These are phyloP conservation scores for Ericerus pela DNA, from an alignment of 1,140 invertebrate species.

Conservation along the genomic window DNA sequence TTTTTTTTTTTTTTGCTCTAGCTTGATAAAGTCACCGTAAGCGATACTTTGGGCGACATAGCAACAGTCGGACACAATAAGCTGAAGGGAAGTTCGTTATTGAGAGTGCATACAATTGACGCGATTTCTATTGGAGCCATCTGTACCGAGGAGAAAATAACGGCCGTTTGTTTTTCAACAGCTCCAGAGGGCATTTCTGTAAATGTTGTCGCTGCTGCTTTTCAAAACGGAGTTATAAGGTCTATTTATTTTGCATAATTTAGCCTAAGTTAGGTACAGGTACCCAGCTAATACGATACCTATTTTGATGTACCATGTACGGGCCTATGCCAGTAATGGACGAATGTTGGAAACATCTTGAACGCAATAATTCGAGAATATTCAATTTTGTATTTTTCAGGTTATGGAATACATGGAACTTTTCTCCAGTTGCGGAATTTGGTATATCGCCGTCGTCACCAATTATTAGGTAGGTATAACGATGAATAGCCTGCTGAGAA, in stretches of 20 bases:
- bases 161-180: constrained; percentile 59
- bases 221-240: constrained; percentile 51
- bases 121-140: constrained; percentile 49
- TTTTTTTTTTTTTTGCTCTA: too few relatives aligned
- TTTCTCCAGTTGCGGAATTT: constrained; percentile 50
- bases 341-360: too few relatives aligned
- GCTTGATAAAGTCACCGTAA: constrained; percentile 53
- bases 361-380: too few relatives aligned
- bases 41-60: constrained; percentile 67
- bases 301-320: constrained; percentile 22
- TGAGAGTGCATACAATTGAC: constrained; percentile 66
- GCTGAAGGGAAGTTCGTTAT: constrained; percentile 40
- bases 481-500: too few relatives aligned
- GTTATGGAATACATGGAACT: constrained; percentile 71
- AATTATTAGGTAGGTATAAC: too few relatives aligned
- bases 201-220: constrained; percentile 65
- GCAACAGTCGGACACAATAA: constrained; percentile 40
- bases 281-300: background rate
- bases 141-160: constrained; percentile 45
- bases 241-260: too few relatives aligned
- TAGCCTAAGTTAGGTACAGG: background rate
- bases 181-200: constrained; percentile 69
- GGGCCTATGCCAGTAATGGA: too few relatives aligned
- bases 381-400: too few relatives aligned
- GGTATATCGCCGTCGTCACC: constrained; percentile 27